Evolutionary conservation across 2,888 invertebrate species (phyloP).

Genomic region (Eucera pruinosa): DNA sequence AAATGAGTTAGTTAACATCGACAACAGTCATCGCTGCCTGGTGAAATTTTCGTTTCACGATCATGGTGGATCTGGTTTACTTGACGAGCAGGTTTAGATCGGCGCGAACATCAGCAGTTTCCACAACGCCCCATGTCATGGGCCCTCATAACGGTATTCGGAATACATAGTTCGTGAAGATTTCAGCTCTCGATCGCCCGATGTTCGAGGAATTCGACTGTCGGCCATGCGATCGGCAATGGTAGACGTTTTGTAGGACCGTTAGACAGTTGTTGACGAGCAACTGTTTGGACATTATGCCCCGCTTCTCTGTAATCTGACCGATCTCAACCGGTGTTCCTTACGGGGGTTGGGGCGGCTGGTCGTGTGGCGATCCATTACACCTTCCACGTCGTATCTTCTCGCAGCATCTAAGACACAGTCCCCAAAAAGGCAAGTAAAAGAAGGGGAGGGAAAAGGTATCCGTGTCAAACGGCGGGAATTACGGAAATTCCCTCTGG

Average conservation of each 20-base stretch:
- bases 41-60: background rate
- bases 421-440: constrained; percentile 60
- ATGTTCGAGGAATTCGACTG: constrained; percentile 73
- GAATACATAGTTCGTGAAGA: constrained; percentile 45
- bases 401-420: constrained; percentile 77
- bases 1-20: no score
- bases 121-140: background rate
- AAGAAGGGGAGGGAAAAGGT: constrained; percentile 50
- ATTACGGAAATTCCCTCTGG: constrained; percentile 55
- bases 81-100: constrained; percentile 8
- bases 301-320: constrained; percentile 79
- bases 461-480: constrained; percentile 71
- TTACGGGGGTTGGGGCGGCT: constrained; percentile 66
- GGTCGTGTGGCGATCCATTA: constrained; percentile 80
- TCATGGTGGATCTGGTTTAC: background rate
- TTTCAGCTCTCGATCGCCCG: constrained; percentile 61
- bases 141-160: constrained; percentile 43
- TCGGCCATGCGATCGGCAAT: constrained; percentile 61
- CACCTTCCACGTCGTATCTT: constrained; percentile 77
- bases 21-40: background rate
- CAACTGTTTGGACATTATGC: constrained; percentile 81
- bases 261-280: constrained; percentile 79
- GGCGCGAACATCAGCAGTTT: constrained; percentile 25
- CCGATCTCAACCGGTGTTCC: constrained; percentile 73
- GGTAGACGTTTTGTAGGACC: constrained; percentile 70